Conservation (phyloP, 1,140 invertebrate species). For the Uloborus diversus region DNA sequence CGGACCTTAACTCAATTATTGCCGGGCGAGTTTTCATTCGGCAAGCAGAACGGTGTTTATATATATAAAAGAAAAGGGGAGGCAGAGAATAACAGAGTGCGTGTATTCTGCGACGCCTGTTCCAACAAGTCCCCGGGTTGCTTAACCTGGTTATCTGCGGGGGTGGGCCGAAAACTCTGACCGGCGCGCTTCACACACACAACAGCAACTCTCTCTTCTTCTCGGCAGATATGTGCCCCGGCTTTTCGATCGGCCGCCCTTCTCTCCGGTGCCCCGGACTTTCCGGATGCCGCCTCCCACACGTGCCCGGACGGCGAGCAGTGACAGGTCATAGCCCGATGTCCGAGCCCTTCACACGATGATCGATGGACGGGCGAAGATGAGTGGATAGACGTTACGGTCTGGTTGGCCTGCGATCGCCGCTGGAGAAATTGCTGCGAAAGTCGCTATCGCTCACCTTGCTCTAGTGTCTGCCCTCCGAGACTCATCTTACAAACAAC, state of each 20-base stretch:
- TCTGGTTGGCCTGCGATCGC: background rate
- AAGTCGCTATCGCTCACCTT: background rate
- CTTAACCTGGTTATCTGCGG: constrained; percentile 43
- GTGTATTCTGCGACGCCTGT: background rate
- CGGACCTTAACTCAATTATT: constrained; percentile 51
- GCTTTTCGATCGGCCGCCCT: constrained; percentile 7
- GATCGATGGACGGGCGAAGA: constrained; percentile 27
- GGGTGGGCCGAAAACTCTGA: constrained; percentile 22
- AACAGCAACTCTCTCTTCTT: background rate
- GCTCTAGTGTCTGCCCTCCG: too few species aligned
- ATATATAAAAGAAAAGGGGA: constrained; percentile 24
- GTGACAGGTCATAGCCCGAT: constrained; percentile 38
- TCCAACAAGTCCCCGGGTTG: background rate
- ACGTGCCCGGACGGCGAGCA: constrained; percentile 3
- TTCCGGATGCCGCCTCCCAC: constrained; percentile 2
- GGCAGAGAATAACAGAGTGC: background rate
- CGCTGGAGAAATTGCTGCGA: background rate
- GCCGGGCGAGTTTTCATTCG: constrained; percentile 48
- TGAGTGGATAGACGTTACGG: background rate
- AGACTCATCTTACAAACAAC: too few species aligned
- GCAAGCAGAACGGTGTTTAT: background rate
- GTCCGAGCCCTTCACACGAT: background rate
- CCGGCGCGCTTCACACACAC: constrained; percentile 31
- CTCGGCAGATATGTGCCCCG: constrained; percentile 25
- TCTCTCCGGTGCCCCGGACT: background rate